Base-by-base conservation (phyloP, 1,140 invertebrate genomes). In the Zaprionus vittiger region DNA sequence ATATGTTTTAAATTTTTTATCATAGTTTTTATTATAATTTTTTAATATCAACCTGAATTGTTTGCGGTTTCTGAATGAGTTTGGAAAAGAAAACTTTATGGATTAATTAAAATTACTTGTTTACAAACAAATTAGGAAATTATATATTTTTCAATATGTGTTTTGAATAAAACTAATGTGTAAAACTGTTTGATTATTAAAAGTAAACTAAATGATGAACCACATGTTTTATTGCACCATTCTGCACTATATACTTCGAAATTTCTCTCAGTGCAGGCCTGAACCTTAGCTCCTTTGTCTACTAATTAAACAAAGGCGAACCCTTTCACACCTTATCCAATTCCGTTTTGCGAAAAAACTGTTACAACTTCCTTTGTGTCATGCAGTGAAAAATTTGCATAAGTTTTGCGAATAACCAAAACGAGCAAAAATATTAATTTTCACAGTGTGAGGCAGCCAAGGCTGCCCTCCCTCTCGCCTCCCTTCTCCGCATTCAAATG, bases 341-440 rank as follows among this genome's bases (percentile, higher is more conserved):
- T 59, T 38, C 56, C 22, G 24, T 26, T 26, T 52, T 26, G 20
- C 22, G 4, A 49, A 49, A 52, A 89, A 87, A 89, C 71, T 89
- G 83, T 87, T 89, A 83, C 84, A 84, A 89, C 78, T 84, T 79
- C 85, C 62, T 90, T 86, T 89, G 80, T 83, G 66, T 68, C 41
- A 17, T 47, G 41, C n/a, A 17, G n/a, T 47, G 64, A 66, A 54
- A 90, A 89, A 89, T 89, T 90, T 89, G 84, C 84, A 89, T 90
- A 89, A 90, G 26, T 56, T 56, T 80, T 75, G 82, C 73, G 57
- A 77, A 75, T 74, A 86, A 80, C 80, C 81, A 73, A 83, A 84
- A 73, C 78, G 77, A 68, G 85, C 79, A 49, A 90, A 89, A 84
- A 84, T 89, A 87, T 87, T 87, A 87, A 87, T 87, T 87, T 87